Conservation (phyloP, 2,113 vertebrate genomes). For the Arizona elegans region DNA sequence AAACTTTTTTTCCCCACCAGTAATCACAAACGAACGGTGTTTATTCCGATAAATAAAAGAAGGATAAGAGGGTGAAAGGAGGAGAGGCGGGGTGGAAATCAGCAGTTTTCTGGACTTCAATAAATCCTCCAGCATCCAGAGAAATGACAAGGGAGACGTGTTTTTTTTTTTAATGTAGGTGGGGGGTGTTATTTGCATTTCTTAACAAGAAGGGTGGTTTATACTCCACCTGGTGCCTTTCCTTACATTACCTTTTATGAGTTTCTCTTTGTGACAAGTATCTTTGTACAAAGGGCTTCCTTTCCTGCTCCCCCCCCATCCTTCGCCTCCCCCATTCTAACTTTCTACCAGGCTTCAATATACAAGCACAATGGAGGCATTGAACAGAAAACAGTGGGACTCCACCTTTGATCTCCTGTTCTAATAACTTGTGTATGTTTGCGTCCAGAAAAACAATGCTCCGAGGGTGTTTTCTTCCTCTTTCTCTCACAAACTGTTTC, state of each 20-base stretch:
- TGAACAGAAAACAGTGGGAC: slow-evolving; percentile 75
- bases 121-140: slow-evolving; percentile 41
- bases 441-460: slow-evolving; percentile 85
- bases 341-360: slow-evolving; percentile 70
- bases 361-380: slow-evolving; percentile 75
- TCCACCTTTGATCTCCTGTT: slow-evolving; percentile 77
- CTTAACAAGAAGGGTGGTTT: slow-evolving; percentile 62
- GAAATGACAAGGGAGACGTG: slow-evolving; percentile 60
- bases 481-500: slow-evolving; percentile 50
- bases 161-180: slow-evolving; percentile 40
- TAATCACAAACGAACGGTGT: slow-evolving; percentile 18
- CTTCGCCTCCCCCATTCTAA: slow-evolving; percentile 53
- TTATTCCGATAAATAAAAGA: slow-evolving; percentile 36
- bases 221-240: slow-evolving; percentile 73
- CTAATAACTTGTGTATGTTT: slow-evolving; percentile 85
- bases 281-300: slow-evolving; percentile 70
- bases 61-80: slow-evolving; percentile 9
- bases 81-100: not conserved
- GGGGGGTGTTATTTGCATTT: slow-evolving; percentile 63
- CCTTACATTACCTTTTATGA: slow-evolving; percentile 68
- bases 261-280: slow-evolving; percentile 72
- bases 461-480: slow-evolving; percentile 50
- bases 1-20: slow-evolving; percentile 5
- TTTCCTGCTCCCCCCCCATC: slow-evolving; percentile 13
- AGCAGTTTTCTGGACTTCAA: slow-evolving; percentile 32